phyloP scores from a whole-genome alignment of 2,113 vertebrate genomes.

The Tragelaphus strepsiceros region DNA sequence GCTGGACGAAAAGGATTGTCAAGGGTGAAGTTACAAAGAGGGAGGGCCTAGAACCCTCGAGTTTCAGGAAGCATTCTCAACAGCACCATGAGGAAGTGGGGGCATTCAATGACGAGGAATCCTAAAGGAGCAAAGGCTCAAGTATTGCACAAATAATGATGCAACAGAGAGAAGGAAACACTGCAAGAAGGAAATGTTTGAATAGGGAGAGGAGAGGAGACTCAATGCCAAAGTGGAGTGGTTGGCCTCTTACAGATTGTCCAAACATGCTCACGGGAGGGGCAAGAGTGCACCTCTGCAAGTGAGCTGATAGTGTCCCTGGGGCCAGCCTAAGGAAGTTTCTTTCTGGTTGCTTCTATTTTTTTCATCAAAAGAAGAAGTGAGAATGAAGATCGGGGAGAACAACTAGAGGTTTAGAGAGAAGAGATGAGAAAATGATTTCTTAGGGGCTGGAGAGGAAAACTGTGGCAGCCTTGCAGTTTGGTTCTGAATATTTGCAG shows the following conservation, averaged over 20 bases:
- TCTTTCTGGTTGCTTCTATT: neutral
- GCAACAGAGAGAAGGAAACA: neutral
- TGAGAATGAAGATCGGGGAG: neutral
- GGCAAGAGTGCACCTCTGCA: neutral
- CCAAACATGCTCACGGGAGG: neutral
- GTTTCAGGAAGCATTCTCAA: neutral
- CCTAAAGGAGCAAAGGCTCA: neutral
- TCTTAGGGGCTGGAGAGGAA: neutral
- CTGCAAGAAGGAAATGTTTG: neutral
- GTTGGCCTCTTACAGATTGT: neutral
- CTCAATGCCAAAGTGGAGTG: neutral
- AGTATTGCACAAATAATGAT: neutral
- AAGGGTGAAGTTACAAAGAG: neutral
- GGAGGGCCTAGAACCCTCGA: too few species aligned
- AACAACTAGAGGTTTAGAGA: neutral
- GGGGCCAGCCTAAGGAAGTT: neutral
- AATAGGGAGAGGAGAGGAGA: neutral
- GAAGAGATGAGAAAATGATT: neutral
- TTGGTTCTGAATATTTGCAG: neutral
- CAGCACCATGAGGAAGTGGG: neutral
- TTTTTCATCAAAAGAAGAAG: neutral
- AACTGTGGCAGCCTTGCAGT: neutral
- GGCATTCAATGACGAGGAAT: neutral
- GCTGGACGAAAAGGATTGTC: neutral
- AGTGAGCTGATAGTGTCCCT: neutral